Base-by-base conservation (phyloP, 2,113 vertebrate genomes). In the Paramisgurnus dabryanus region DNA sequence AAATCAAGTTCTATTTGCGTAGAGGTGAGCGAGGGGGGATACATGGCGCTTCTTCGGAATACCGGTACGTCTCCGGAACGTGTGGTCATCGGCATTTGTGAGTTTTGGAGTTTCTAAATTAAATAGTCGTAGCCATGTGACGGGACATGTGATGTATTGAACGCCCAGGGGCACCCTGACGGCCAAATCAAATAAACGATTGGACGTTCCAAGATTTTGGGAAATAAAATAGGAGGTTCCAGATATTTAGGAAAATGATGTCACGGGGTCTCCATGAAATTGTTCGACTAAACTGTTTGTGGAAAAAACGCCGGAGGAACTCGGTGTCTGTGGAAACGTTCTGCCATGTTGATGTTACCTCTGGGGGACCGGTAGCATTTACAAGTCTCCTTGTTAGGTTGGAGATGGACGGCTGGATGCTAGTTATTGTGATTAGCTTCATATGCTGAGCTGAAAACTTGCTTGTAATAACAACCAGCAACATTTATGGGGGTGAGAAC, bases 161-260 rank as follows among this genome's bases (percentile, higher is more conserved):
- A 93, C 92, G 89, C 89, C 82, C 53, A 55, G 27, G 55, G n/a
- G 89, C 90, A 89, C 91, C 88, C 88, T 78, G 91, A 13, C 88
- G 88, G 96, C 96, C 97, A 98, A 97, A 95, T 96, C 93, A 98
- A 98, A 98, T 98, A 98, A 96, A 98, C 97, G 97, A 90, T 83
- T 75, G 91, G 93, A 95, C 89, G 88, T 93, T 98, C 95, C 93
- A 95, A 93, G 95, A 92, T 90, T 94, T 94, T 94, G 95, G 95
- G 93, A 76, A 76, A 64, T 76, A 49, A 64, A 64, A 63, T 73
- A 43, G 11, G 45, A 75, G 18, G 13, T 64, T 75, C 94, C 92
- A 96, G 93, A 95, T 95, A 93, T 96, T 95, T 90, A 91, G 94
- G 93, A 94, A 94, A 96, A 94, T 97, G 94, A 98, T 95, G 95